Conservation (phyloP, 2,888 invertebrate species). For the Merodon equestris region DNA sequence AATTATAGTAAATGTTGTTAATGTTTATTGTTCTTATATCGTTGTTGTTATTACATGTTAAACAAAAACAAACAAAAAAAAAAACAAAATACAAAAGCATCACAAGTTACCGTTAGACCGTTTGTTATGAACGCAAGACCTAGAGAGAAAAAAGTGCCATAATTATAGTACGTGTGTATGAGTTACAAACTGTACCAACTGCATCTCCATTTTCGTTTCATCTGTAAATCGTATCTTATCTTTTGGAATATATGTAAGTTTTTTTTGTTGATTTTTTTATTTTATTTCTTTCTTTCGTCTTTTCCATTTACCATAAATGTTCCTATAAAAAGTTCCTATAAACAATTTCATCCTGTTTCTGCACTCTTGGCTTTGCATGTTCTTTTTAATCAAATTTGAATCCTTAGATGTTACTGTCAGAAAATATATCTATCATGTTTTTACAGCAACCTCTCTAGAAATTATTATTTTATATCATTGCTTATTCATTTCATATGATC, state of each 20-base stretch:
- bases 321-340: no score
- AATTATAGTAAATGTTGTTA: slow-evolving; percentile 60
- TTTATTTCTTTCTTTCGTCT: no score
- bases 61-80: slow-evolving; percentile 40
- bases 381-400: no score
- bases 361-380: no score
- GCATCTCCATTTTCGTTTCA: slow-evolving; percentile 67
- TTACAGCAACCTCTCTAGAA: no score
- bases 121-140: slow-evolving; percentile 58
- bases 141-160: slow-evolving; percentile 51
- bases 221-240: slow-evolving; percentile 64
- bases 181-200: slow-evolving; percentile 58
- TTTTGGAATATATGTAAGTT: slow-evolving; percentile 69
- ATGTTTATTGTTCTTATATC: slow-evolving; percentile 63
- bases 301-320: no score
- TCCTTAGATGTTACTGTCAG: no score
- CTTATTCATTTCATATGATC: no score
- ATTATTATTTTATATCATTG: no score
- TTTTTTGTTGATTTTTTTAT: slow-evolving; percentile 39
- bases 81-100: slow-evolving; percentile 50
- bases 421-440: no score
- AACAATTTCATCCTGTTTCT: no score
- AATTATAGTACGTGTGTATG: slow-evolving; percentile 44
- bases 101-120: slow-evolving; percentile 60
- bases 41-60: slow-evolving; percentile 62